Base-by-base conservation (phyloP, 2,888 invertebrate species). In the Pyralis farinalis region DNA sequence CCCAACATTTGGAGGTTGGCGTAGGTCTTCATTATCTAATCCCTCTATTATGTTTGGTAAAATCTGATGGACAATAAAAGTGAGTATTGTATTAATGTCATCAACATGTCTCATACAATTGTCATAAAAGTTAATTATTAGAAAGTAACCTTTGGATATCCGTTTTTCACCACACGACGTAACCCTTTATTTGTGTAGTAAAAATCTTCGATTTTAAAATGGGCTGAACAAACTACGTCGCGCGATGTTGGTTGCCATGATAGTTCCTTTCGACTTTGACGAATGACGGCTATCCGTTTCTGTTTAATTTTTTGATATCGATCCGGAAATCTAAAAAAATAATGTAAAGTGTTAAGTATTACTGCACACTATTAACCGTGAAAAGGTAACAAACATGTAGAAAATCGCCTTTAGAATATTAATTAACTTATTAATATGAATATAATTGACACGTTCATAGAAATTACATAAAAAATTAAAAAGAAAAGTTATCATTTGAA, bases 201-300 rank as follows among this genome's bases (percentile, higher is more conserved):
- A 3, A 44, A 40, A 35, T 44, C 43, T n/a, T 37, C 38, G 25
- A 10, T 33, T 5, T 41, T 16, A 12, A 44, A 44, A 37, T 44
- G 44, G 12, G 12, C 31, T 5, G 44, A 44, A 43, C 43, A 43
- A 21, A 43, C 38, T 38, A 44, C 41, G 34, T 35, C 41, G 31
- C 37, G 41, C 22, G 10, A 8, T 9, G 37, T 41, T 38, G 41
- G 41, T n/a, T 34, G 9, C 44, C 44, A 44, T 25, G 11, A 37
- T 22, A 31, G 44, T 31, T 44, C 34, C 12, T 41, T 40, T 9
- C 44, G 44, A 21, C 37, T 44, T 12, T 16, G 3, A 12, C 40
- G 37, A 41, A 44, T 44, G 9, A 41, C 41, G 12, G 16, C 44
- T 20, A 44, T 41, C 44, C 44, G 41, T 22, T 37, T 41, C 31